phyloP scores from a whole-genome alignment of 2,888 invertebrate species.

The Phengaris alcon region DNA sequence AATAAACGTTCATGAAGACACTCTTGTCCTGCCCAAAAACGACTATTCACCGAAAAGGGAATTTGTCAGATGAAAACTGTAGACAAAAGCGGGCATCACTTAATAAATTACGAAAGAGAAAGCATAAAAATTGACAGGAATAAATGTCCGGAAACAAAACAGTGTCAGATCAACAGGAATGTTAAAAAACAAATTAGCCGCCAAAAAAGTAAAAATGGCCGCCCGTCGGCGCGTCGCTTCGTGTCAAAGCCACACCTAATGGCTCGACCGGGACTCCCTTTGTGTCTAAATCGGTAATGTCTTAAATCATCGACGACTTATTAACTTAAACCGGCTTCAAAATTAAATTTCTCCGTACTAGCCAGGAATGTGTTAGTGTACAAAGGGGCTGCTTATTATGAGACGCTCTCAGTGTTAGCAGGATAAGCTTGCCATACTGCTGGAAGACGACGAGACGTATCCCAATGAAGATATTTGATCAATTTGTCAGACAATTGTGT shows the following conservation, averaged over 20 bases:
- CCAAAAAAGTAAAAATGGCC: conserved; percentile 20
- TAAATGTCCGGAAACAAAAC: conserved; percentile 21
- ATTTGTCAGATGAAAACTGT: background rate
- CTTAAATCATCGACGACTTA: conserved; percentile 21
- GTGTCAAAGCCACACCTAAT: conserved; percentile 24
- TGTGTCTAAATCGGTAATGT: conserved; percentile 17
- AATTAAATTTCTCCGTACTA: background rate
- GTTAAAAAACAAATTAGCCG: conserved; percentile 28
- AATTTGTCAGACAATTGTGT: background rate
- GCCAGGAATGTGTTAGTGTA: background rate
- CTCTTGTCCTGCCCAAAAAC: too few species aligned
- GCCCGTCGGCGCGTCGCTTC: conserved; percentile 8
- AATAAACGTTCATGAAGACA: too few species aligned
- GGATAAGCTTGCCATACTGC: background rate
- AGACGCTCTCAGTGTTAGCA: background rate
- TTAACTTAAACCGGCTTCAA: background rate
- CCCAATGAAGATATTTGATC: background rate
- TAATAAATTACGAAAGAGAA: background rate
- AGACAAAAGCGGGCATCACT: background rate
- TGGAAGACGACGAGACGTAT: background rate
- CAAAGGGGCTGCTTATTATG: background rate
- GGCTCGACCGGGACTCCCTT: conserved; percentile 21
- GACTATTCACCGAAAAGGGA: background rate
- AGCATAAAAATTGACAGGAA: background rate
- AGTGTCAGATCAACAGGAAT: conserved; percentile 13